A percentile compares a stretch with the other conserved stretches of the same genome.
Conservation (phyloP, 2,797 vertebrate genomes). For the Ambastaia sidthimunki region DNA sequence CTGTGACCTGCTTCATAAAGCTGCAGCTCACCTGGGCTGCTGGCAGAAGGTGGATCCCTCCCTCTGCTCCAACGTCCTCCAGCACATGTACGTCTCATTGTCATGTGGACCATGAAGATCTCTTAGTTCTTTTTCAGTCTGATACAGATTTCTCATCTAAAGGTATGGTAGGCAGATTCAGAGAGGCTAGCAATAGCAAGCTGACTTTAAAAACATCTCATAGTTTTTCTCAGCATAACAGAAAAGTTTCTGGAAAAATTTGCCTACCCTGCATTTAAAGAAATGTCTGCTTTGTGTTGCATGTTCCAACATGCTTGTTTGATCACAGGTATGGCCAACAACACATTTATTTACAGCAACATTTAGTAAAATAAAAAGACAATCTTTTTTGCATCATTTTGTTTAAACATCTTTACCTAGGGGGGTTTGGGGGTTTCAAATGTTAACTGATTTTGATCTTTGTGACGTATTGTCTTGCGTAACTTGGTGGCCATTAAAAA, state of each 20-base stretch:
- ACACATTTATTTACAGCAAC: not conserved
- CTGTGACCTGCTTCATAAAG: slow-evolving; percentile 96
- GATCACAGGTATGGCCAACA: not conserved
- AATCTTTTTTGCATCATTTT: not conserved
- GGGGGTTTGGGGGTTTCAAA: not conserved
- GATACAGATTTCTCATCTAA: too few species aligned
- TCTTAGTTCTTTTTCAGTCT: too few species aligned
- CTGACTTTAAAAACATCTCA: too few species aligned
- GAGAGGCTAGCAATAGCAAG: too few species aligned
- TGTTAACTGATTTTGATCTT: not conserved
- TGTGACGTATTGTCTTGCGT: not conserved
- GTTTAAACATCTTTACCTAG: not conserved
- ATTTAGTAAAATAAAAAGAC: not conserved
- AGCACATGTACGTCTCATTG: slow-evolving; percentile 87
- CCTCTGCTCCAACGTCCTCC: slow-evolving; percentile 95
- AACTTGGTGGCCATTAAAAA: not conserved
- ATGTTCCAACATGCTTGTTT: slow-evolving; percentile 8
- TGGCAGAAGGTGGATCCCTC: slow-evolving; percentile 99
- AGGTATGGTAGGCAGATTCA: too few species aligned
- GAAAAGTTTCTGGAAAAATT: too few species aligned
- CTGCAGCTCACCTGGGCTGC: slow-evolving; percentile 95
- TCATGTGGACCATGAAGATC: too few species aligned
- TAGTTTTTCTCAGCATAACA: too few species aligned
- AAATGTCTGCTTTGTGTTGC: not conserved
- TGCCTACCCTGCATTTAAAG: too few species aligned